Conservation (phyloP, 2,888 invertebrate species). For the Sinotaia quadrata region DNA sequence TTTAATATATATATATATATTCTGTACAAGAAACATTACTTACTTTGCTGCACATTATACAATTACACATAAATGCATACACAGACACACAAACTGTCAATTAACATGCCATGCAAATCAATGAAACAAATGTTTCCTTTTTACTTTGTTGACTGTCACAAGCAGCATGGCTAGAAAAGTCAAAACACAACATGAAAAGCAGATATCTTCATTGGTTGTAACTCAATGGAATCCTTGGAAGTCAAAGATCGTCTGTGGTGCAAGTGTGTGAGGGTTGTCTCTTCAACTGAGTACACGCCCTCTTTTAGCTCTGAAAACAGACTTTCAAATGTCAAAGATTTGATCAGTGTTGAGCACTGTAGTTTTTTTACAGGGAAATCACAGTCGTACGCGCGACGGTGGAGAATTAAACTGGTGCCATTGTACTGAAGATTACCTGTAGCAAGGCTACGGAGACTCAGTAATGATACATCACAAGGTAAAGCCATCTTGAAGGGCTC, state of each 20-base stretch:
- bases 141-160: no score
- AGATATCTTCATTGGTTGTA: slow-evolving; percentile 58
- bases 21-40: no score
- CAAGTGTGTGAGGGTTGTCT: slow-evolving; percentile 59
- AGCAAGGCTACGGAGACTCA: slow-evolving; percentile 56
- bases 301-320: slow-evolving; percentile 47
- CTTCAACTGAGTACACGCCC: slow-evolving; percentile 35
- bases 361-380: slow-evolving; percentile 44
- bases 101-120: no score
- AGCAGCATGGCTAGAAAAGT: no score
- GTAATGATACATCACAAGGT: slow-evolving; percentile 59
- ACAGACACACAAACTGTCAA: no score
- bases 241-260: slow-evolving; percentile 39
- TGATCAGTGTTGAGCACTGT: slow-evolving; percentile 42
- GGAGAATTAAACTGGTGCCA: slow-evolving; percentile 61
- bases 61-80: no score
- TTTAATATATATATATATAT: no score
- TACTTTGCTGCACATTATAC: no score
- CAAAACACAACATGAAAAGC: slow-evolving; percentile 35
- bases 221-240: slow-evolving; percentile 38
- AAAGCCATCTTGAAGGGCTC: slow-evolving; percentile 44
- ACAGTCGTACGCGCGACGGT: slow-evolving; percentile 59
- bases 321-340: slow-evolving; percentile 33
- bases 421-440: slow-evolving; percentile 53
- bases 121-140: no score